Evolutionary conservation across 1,140 invertebrate genomes (phyloP).

Genomic region (Aphelenchoides fujianensis): DNA sequence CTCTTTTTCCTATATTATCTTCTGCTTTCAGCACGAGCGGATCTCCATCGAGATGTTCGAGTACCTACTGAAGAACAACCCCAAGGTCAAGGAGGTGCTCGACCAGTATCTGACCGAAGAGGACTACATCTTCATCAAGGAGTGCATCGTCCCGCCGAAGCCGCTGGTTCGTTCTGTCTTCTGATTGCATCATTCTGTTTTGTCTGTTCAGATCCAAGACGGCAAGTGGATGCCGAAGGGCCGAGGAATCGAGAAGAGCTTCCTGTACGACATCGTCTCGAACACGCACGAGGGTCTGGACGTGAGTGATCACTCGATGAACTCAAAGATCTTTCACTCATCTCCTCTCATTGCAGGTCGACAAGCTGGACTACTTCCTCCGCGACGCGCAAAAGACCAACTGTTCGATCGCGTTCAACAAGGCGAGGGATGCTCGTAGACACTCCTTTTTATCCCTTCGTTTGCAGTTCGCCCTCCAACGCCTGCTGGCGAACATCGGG

Average conservation of each 20-base stretch:
- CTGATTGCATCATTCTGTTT: too few relatives aligned
- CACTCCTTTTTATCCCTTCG: background rate
- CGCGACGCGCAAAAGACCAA: constrained; percentile 18
- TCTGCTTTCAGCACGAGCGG: constrained; percentile 23
- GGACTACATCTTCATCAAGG: constrained; percentile 18
- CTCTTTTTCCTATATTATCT: too few relatives aligned
- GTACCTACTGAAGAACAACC: constrained; percentile 3
- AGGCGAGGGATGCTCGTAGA: background rate
- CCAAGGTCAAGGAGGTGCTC: background rate
- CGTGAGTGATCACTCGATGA: too few relatives aligned
- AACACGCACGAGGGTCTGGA: constrained; percentile 29
- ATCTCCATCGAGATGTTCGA: constrained; percentile 10
- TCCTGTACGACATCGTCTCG: constrained; percentile 38
- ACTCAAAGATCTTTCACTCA: too few relatives aligned
- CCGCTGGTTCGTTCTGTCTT: background rate
- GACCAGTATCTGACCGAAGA: constrained; percentile 5
- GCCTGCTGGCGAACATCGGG: background rate
- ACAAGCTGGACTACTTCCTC: constrained; percentile 41
- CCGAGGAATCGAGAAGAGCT: constrained; percentile 25
- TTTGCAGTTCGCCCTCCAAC: background rate
- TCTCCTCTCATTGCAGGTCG: too few relatives aligned
- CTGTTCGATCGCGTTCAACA: constrained; percentile 25
- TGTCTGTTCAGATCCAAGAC: too few relatives aligned
- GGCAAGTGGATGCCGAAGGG: constrained; percentile 35
- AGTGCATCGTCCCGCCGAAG: constrained; percentile 20